phyloP scores from a whole-genome alignment of 2,797 vertebrate genomes.

The Squalus acanthias region DNA sequence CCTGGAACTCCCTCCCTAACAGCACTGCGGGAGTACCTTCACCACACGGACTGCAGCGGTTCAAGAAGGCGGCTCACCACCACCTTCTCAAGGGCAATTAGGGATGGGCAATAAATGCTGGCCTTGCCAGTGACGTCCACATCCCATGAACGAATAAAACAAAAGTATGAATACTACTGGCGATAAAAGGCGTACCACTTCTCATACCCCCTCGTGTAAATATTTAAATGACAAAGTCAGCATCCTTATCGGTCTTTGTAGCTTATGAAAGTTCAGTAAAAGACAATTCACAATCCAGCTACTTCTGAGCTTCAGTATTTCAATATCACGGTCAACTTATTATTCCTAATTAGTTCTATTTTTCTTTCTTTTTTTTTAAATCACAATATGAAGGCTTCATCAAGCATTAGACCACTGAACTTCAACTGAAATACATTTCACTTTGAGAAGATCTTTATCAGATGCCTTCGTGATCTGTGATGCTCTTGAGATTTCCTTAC shows the following conservation, averaged over 20 bases:
- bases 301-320: neutral
- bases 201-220: neutral
- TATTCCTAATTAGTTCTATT: neutral
- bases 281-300: neutral
- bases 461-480: neutral
- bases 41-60: no score
- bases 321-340: neutral
- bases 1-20: no score
- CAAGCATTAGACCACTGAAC: neutral
- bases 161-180: no score
- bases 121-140: no score
- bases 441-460: neutral
- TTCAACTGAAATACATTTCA: neutral
- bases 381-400: neutral
- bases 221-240: neutral
- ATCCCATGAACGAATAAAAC: no score
- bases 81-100: no score
- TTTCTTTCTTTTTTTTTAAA: neutral
- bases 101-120: no score
- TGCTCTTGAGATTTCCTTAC: slow-evolving; percentile 54
- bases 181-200: neutral
- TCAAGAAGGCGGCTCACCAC: no score
- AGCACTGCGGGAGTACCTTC: no score
- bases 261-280: neutral
- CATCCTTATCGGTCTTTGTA: neutral